Percentiles rank a stretch among this genome's conserved stretches.
phyloP scores from a whole-genome alignment of 2,888 invertebrate genomes.

The Lepidochrysops patricia region DNA sequence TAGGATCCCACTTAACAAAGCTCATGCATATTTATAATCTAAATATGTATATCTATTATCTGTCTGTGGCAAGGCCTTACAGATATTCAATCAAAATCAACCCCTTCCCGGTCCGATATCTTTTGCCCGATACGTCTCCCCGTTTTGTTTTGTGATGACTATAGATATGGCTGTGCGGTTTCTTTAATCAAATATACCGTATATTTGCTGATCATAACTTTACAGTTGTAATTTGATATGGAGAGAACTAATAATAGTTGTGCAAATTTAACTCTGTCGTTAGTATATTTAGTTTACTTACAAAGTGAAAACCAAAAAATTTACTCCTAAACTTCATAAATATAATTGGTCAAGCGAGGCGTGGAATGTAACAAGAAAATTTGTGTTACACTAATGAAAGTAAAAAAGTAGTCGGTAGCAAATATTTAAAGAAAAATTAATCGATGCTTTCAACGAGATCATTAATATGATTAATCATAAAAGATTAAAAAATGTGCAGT shows the following conservation, averaged over 20 bases:
- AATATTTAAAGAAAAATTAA: not conserved
- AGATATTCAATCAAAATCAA: constrained; percentile 75
- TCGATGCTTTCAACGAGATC: not conserved
- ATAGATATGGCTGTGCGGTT: constrained; percentile 25
- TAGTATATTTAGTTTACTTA: no score
- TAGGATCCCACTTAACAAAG: constrained; percentile 53
- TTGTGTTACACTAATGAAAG: not conserved
- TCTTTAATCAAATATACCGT: constrained; percentile 16
- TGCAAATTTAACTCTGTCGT: not conserved
- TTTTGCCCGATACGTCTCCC: constrained; percentile 63
- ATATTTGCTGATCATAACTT: not conserved
- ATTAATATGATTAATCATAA: not conserved
- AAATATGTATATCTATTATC: constrained; percentile 54
- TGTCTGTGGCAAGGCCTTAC: constrained; percentile 64
- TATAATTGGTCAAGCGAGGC: not conserved
- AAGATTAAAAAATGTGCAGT: not conserved
- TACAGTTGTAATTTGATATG: not conserved
- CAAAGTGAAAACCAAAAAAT: no score
- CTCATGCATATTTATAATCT: constrained; percentile 73
- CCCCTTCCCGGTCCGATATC: constrained; percentile 70
- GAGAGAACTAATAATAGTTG: not conserved
- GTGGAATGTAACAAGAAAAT: not conserved
- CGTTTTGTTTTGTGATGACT: constrained; percentile 47
- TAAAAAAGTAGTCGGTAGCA: no score
- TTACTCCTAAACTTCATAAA: no score